Evolutionary conservation across 2,888 invertebrate genomes (phyloP).

Genomic region (Lepetodrilus schrolli): DNA sequence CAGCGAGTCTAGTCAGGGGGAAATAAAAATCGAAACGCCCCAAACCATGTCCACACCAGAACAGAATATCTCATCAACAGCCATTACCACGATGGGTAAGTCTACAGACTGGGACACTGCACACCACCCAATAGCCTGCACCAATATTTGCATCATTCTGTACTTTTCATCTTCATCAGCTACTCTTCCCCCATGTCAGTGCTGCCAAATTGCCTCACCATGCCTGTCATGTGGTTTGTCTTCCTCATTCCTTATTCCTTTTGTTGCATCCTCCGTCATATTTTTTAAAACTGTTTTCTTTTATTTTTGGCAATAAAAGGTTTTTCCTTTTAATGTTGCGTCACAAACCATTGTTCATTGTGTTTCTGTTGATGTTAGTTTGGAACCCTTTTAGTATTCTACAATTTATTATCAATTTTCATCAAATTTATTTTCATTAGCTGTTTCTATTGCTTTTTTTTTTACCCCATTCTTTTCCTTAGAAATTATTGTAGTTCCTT

Average conservation of each 20-base stretch:
- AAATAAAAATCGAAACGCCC: background rate
- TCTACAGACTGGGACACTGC: background rate
- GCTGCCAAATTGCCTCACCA: constrained; percentile 29
- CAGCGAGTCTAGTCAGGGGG: constrained; percentile 31
- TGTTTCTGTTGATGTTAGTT: too few relatives aligned
- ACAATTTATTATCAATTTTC: too few relatives aligned
- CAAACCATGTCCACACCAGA: background rate
- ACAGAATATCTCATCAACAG: constrained; percentile 43
- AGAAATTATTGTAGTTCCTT: too few relatives aligned
- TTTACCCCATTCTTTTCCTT: too few relatives aligned
- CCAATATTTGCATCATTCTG: background rate
- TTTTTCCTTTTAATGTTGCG: too few relatives aligned
- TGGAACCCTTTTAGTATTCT: too few relatives aligned
- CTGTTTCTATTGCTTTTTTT: too few relatives aligned
- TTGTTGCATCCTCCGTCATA: background rate
- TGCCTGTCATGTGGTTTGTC: background rate
- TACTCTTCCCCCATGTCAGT: background rate
- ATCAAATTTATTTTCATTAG: too few relatives aligned
- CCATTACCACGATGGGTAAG: constrained; percentile 44
- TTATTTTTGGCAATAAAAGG: too few relatives aligned
- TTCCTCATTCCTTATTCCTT: background rate
- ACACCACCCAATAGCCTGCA: constrained; percentile 1
- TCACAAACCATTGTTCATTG: too few relatives aligned
- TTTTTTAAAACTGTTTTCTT: too few relatives aligned
- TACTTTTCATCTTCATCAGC: background rate